Base-by-base conservation (phyloP, 1,140 invertebrate genomes). In the Achroia grisella region DNA sequence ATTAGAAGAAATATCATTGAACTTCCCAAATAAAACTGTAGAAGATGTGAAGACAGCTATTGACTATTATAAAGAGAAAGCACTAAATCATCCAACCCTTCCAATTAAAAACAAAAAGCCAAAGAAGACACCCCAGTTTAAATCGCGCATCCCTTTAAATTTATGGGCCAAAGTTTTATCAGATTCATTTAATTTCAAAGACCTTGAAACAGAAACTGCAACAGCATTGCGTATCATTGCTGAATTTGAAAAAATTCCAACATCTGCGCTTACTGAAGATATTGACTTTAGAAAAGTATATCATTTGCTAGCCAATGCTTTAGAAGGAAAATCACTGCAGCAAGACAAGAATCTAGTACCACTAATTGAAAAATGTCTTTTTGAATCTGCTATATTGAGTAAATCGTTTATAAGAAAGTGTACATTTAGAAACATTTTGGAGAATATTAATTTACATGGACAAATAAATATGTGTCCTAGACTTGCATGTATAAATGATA, bases 221-320 rank as follows among this genome's bases (percentile, higher is more conserved):
- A 52, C 61, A 44, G 79, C 77, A 12, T 37, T 83, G 17, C 54
- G 71, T 10, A 41, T 83, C n/a, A 72, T 83, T 36, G 79, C 79
- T 31, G 73, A 81, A 11, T 72, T 67, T 52, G 77, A 81, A 52
- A 58, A 65, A 8, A 60, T 69, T 27, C 77, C 79, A 11, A 29
- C 51, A 12, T 5, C 64, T 17, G 23, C 45, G 10, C 58, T 41
- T 27, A 70, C 73, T 42, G 64, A 67, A 33, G 60, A 65, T 36
- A 44, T 79, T 44, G 62, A 81, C 62, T 78, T 81, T 42, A 62
- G 48, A 48, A 62, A 63, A 33, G 39, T 73, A 15, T 81, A 81
- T 49, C 48, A 66, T 44, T 50, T 61, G 30, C 34, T 83, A 39
- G 75, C 75, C n/a, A 80, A 81, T 66, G 75, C 77, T 9, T 60